Percentiles rank a stretch among this genome's conserved stretches.
These are phyloP conservation scores for Anguilla japonica DNA, from an alignment of 2,113 vertebrate species.

Conservation along the genomic window DNA sequence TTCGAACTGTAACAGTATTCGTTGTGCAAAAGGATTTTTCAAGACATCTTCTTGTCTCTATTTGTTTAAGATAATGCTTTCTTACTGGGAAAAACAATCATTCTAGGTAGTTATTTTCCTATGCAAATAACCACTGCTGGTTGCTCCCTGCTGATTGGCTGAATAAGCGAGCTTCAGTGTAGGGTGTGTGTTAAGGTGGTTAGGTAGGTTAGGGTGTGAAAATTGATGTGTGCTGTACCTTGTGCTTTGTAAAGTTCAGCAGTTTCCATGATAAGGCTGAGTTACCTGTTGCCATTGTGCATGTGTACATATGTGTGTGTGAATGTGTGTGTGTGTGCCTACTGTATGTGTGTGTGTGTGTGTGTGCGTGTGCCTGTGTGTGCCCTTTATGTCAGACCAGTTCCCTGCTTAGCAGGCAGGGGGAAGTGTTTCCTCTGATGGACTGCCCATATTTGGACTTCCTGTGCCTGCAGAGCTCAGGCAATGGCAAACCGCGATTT, in stretches of 20 bases:
- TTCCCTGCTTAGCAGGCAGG: not conserved
- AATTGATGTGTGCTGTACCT: too few relatives aligned
- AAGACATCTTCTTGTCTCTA: not conserved
- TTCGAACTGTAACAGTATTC: not conserved
- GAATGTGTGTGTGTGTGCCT: too few relatives aligned
- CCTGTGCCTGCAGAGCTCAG: not conserved
- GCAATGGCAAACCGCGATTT: conserved; percentile 1
- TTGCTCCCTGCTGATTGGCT: too few relatives aligned
- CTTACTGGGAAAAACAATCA: too few relatives aligned
- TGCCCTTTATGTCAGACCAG: not conserved
- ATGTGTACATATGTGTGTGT: too few relatives aligned
- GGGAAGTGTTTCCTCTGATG: not conserved
- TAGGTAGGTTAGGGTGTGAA: not conserved
- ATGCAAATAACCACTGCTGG: too few relatives aligned
- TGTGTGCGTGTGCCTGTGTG: not conserved
- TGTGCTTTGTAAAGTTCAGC: not conserved
- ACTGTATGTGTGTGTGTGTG: not conserved
- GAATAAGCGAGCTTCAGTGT: too few relatives aligned
- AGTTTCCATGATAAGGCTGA: not conserved
- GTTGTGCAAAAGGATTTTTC: not conserved
- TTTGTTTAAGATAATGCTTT: not conserved
- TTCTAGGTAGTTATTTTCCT: too few relatives aligned
- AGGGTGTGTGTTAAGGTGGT: too few relatives aligned
- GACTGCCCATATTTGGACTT: conserved; percentile 1
- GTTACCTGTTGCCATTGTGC: not conserved